These are phyloP conservation scores for Furcifer pardalis DNA, from an alignment of 2,797 vertebrate species.

Conservation along the genomic window DNA sequence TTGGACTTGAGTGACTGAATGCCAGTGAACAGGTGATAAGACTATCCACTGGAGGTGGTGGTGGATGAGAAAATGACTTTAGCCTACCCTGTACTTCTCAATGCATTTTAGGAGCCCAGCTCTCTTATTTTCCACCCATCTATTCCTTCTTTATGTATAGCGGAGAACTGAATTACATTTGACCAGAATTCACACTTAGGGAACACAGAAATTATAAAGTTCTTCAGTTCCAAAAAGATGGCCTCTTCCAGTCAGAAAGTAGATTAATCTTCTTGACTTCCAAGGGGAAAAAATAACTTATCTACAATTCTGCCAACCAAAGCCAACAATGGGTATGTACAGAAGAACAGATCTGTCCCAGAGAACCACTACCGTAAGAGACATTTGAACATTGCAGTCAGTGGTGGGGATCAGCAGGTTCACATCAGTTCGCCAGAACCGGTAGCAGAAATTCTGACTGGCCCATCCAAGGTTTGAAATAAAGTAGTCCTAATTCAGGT, in stretches of 20 bases:
- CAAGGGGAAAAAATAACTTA: not conserved
- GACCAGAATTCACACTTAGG: not conserved
- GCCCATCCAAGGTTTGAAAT: no score
- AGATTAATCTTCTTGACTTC: not conserved
- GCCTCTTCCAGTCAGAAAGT: not conserved
- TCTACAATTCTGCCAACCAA: not conserved
- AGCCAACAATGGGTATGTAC: not conserved
- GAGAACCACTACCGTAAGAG: not conserved
- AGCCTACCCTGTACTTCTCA: not conserved
- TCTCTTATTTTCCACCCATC: not conserved
- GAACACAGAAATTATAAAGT: not conserved
- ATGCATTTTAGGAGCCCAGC: not conserved
- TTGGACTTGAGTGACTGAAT: conserved; percentile 13
- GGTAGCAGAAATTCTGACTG: no score
- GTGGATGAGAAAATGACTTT: not conserved
- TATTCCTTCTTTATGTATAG: not conserved
- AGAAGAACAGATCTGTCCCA: not conserved
- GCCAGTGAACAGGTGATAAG: conserved; percentile 32
- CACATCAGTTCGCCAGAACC: no score
- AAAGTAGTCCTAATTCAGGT: no score
- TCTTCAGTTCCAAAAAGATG: not conserved
- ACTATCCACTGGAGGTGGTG: fast-evolving
- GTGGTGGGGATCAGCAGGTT: no score
- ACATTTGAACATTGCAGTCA: no score
- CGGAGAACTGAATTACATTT: not conserved